Conservation (phyloP, 2,797 vertebrate genomes). For the Thunnus albacares region DNA sequence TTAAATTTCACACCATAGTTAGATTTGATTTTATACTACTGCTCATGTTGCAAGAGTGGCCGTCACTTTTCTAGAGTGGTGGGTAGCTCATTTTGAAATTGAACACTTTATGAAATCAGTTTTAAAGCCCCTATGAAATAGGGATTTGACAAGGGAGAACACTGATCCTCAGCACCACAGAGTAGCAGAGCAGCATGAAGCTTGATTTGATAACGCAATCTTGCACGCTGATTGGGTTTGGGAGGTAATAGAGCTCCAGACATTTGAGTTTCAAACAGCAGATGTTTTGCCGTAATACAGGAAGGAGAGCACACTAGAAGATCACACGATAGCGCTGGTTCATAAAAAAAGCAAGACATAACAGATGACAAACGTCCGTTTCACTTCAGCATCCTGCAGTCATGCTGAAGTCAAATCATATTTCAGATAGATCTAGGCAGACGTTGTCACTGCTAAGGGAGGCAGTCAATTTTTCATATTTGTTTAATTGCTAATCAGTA, state of each 20-base stretch:
- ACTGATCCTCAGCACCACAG: constrained; percentile 54
- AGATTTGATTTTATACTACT: constrained; percentile 27
- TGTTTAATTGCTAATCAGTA: constrained; percentile 82
- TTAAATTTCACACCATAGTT: constrained; percentile 34
- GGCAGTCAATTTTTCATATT: constrained; percentile 65
- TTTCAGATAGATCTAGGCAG: constrained; percentile 56
- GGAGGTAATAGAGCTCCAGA: constrained; percentile 74
- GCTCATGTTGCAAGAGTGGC: constrained; percentile 47
- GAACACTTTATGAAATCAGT: constrained; percentile 68
- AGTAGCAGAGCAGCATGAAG: constrained; percentile 59
- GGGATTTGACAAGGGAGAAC: constrained; percentile 68
- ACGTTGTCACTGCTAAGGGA: constrained; percentile 52
- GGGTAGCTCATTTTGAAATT: constrained; percentile 65
- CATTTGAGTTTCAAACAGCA: constrained; percentile 76
- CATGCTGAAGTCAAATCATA: constrained; percentile 52
- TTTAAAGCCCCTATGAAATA: constrained; percentile 65
- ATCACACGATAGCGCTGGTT: constrained; percentile 67
- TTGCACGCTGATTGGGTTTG: constrained; percentile 82
- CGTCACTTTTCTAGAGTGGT: constrained; percentile 41
- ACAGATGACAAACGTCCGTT: constrained; percentile 63
- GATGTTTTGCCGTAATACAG: constrained; percentile 80
- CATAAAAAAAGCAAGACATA: constrained; percentile 48
- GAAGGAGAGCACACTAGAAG: constrained; percentile 62
- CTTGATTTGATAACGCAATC: constrained; percentile 80
- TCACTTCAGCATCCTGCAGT: constrained; percentile 48